Evolutionary conservation across 2,888 invertebrate genomes (phyloP), one percentile per base, ranked within the genome.

Genomic region (Nezara viridula): DNA sequence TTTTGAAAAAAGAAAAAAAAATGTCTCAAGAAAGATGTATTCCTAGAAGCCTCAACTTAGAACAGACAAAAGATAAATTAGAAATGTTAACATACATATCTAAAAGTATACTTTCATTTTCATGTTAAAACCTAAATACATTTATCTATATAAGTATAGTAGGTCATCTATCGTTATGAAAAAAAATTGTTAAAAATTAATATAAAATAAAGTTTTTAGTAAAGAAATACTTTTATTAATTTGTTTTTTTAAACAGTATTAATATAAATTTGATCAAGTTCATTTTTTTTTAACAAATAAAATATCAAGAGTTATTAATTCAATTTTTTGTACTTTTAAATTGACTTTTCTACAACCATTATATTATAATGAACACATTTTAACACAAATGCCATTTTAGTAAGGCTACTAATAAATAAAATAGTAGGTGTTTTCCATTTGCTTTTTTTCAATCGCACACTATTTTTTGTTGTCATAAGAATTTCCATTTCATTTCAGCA

Each of bases 1-100:
- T 55, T 37, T 37, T 37, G 47, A 86, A 32, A 50, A 86, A 49
- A 55, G 86, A 86, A 86, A 86, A 55, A 86, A 86, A 86, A 86
- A 32, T 32, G n/a, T 44, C 52, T 49, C 27, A 27, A 50, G 86
- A 37, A 50, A 86, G 21, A 27, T 52, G 47, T 86, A 27, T 52
- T 52, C 52, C 27, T 24, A 50, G 47, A 55, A 37, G 50, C 37
- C 52, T 52, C 21, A 21, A 86, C 12, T 52, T 86, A 21, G 37
- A 32, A 86, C n/a, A 49, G 6, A 85, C 0, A 24, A 44, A 19
- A 50, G n/a, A 50, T 50, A 47, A 85, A 85, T 27, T 37, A 16
- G n/a, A 85, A 40, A 85, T 47, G 16, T 14, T 14, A 16, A 24
- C 40, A 47, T 24, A 27, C 7, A 27, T 2, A 24, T 27, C 12